Conservation (phyloP, 2,113 vertebrate genomes). For the Lipotes vexillifer region DNA sequence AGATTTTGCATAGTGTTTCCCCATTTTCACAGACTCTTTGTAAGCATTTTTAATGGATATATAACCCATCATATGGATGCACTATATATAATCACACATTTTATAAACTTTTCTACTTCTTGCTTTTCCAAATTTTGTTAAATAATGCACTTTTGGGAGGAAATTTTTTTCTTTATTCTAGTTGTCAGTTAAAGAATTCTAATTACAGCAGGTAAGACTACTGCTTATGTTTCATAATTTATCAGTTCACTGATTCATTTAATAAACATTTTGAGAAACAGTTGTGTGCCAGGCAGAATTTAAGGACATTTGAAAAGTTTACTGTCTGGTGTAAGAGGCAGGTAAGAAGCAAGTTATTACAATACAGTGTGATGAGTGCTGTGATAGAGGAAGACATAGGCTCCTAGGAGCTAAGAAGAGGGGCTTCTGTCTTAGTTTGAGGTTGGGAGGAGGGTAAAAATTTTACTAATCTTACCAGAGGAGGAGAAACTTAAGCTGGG, state of each 20-base stretch:
- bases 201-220: background rate
- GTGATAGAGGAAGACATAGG: background rate
- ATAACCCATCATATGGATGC: background rate
- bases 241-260: slow-evolving; percentile 19
- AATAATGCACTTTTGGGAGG: background rate
- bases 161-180: background rate
- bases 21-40: background rate
- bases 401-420: background rate
- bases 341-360: background rate
- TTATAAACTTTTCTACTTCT: background rate
- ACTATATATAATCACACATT: background rate
- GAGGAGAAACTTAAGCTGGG: background rate
- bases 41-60: background rate
- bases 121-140: background rate
- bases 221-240: background rate
- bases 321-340: background rate
- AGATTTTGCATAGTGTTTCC: background rate
- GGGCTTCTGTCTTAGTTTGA: background rate
- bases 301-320: background rate
- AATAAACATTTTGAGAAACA: slow-evolving; percentile 20
- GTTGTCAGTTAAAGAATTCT: background rate
- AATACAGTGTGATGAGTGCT: background rate
- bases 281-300: background rate
- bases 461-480: background rate
- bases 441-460: background rate